Percentiles rank a stretch among this genome's conserved stretches.
These are phyloP conservation scores for Pantherophis vulpinus DNA, from an alignment of 2,797 vertebrate genomes.

Conservation along the genomic window DNA sequence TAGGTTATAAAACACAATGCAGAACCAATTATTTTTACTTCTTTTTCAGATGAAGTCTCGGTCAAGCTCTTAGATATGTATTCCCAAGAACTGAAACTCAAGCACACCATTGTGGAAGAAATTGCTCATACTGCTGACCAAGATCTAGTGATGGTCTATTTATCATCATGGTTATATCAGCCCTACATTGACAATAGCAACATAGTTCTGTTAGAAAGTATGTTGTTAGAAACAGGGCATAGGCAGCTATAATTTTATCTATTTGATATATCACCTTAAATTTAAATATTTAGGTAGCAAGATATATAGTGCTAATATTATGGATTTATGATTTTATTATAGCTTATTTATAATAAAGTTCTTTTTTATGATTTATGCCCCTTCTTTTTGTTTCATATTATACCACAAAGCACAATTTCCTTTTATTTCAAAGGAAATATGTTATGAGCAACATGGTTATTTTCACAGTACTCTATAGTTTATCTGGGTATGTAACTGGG, in stretches of 20 bases:
- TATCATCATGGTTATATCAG: conserved; percentile 93
- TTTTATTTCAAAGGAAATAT: background rate
- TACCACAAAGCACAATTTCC: background rate
- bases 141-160: conserved; percentile 82
- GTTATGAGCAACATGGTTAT: background rate
- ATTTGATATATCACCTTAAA: background rate
- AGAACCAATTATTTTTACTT: background rate
- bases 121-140: conserved; percentile 79
- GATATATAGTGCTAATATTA: conserved; percentile 22
- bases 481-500: background rate
- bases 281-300: background rate
- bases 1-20: background rate
- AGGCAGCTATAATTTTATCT: conserved; percentile 64
- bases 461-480: background rate
- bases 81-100: conserved; percentile 82
- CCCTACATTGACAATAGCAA: conserved; percentile 78
- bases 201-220: conserved; percentile 80
- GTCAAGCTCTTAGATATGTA: conserved; percentile 76
- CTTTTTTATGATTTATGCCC: background rate
- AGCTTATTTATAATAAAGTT: background rate
- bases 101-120: conserved; percentile 76
- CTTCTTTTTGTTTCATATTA: background rate
- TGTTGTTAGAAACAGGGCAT: conserved; percentile 92
- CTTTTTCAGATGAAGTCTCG: conserved; percentile 75
- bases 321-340: conserved; percentile 28